These are phyloP conservation scores for Gerris buenoi DNA, from an alignment of 1,140 invertebrate genomes.

Conservation along the genomic window DNA sequence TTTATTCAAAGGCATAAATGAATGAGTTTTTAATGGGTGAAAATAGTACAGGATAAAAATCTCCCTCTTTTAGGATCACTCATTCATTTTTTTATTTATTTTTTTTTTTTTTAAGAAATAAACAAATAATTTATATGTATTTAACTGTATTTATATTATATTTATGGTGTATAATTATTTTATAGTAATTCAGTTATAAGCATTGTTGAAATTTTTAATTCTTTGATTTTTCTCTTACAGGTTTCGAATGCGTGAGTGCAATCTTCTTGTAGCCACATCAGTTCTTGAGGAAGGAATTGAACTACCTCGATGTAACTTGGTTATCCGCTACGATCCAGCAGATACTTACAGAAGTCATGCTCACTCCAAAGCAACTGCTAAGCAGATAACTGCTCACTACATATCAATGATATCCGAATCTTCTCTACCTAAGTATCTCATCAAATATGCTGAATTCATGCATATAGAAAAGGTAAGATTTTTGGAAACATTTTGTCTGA, in stretches of 20 bases:
- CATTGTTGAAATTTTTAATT: too few species aligned
- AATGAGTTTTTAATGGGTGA: too few species aligned
- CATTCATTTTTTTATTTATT: too few species aligned
- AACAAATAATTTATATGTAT: too few species aligned
- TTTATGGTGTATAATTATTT: too few species aligned
- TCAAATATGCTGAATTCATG: constrained; percentile 48
- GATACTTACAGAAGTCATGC: constrained; percentile 53
- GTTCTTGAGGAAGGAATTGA: constrained; percentile 78
- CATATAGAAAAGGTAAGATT: constrained; percentile 51
- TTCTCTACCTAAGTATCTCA: constrained; percentile 33
- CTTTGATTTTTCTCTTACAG: constrained; percentile 28
- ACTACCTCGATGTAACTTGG: constrained; percentile 62
- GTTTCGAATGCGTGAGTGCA: constrained; percentile 88
- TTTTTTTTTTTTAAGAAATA: too few species aligned
- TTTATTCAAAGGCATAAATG: too few species aligned
- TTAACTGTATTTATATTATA: too few species aligned
- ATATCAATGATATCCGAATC: constrained; percentile 42
- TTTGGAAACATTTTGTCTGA: too few species aligned
- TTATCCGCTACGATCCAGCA: constrained; percentile 58
- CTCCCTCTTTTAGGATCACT: too few species aligned
- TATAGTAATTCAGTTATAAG: too few species aligned
- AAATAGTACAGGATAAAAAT: too few species aligned
- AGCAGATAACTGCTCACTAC: constrained; percentile 54
- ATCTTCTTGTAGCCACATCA: constrained; percentile 73
- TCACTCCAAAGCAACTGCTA: constrained; percentile 56